Percentiles rank a stretch among this genome's conserved stretches.
Conservation (phyloP, 2,888 invertebrate species). For the Druceiella hillmani region DNA sequence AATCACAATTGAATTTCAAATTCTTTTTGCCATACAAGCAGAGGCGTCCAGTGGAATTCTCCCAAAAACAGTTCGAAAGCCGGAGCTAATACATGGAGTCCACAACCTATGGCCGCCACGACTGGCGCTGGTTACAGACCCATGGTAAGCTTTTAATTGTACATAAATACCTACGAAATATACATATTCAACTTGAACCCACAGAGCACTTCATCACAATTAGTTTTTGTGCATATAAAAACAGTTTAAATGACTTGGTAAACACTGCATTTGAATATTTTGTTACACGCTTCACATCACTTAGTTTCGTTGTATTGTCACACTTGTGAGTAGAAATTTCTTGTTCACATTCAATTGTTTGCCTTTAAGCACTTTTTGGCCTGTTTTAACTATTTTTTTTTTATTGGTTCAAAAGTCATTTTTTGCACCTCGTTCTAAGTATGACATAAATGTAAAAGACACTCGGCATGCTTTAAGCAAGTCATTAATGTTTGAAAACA, state of each 20-base stretch:
- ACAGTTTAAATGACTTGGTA: constrained; percentile 11
- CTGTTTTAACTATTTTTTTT: too few species aligned
- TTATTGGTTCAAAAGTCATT: too few species aligned
- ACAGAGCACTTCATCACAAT: constrained; percentile 18
- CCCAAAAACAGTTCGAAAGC: constrained; percentile 82
- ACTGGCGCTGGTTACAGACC: constrained; percentile 84
- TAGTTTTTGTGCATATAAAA: constrained; percentile 9
- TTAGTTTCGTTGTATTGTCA: too few species aligned
- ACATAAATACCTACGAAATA: background rate
- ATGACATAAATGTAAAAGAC: too few species aligned
- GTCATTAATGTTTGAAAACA: too few species aligned
- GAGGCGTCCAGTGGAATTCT: constrained; percentile 88
- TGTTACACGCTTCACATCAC: constrained; percentile 1
- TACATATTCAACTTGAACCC: constrained; percentile 4
- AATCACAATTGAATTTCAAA: too few species aligned
- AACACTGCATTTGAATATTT: constrained; percentile 5
- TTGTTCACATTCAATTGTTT: too few species aligned
- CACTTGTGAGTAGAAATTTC: too few species aligned
- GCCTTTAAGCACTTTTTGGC: too few species aligned
- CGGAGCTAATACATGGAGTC: constrained; percentile 71
- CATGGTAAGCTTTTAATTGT: constrained; percentile 59
- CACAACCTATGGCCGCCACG: constrained; percentile 85
- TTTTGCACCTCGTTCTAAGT: too few species aligned
- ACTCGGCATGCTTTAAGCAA: too few species aligned
- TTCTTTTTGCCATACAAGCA: too few species aligned